These are phyloP conservation scores for Orussus abietinus DNA, from an alignment of 1,140 invertebrate genomes.

Conservation along the genomic window DNA sequence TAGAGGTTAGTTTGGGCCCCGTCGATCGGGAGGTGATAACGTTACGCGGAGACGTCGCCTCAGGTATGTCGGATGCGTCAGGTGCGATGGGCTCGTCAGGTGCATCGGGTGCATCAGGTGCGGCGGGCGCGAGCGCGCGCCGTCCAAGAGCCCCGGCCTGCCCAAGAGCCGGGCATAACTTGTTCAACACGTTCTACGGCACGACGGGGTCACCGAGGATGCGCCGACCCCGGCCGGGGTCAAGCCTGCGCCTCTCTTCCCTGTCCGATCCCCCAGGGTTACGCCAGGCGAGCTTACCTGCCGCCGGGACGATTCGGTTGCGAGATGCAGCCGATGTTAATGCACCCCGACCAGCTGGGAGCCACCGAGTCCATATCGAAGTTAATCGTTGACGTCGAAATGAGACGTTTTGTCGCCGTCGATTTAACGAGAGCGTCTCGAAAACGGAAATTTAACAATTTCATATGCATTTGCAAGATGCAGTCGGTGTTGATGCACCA, in stretches of 20 bases:
- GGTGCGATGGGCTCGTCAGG: no score
- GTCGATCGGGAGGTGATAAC: no score
- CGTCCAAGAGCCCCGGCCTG: not conserved
- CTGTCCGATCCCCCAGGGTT: no score
- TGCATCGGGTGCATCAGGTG: no score
- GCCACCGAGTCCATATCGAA: no score
- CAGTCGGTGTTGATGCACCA: not conserved
- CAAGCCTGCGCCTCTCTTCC: no score
- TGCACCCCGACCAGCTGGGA: conserved; percentile 6
- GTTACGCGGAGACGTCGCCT: no score
- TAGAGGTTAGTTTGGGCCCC: no score
- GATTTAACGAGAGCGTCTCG: conserved; percentile 3
- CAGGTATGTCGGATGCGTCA: no score
- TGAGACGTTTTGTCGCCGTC: not conserved
- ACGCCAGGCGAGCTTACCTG: conserved; percentile 7
- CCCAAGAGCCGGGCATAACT: conserved; percentile 24
- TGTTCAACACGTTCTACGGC: conserved; percentile 35
- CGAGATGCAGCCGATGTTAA: not conserved
- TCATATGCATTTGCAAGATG: conserved; percentile 28
- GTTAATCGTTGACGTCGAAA: not conserved
- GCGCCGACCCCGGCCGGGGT: conserved; percentile 18
- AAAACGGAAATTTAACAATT: no score
- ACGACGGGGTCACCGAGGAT: conserved; percentile 29
- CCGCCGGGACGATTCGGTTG: conserved; percentile 31
- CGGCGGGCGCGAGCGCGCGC: no score